A percentile compares a stretch with the other conserved stretches of the same genome.
Conservation (phyloP, 2,888 invertebrate species). For the Chrysolina oricalcia region DNA sequence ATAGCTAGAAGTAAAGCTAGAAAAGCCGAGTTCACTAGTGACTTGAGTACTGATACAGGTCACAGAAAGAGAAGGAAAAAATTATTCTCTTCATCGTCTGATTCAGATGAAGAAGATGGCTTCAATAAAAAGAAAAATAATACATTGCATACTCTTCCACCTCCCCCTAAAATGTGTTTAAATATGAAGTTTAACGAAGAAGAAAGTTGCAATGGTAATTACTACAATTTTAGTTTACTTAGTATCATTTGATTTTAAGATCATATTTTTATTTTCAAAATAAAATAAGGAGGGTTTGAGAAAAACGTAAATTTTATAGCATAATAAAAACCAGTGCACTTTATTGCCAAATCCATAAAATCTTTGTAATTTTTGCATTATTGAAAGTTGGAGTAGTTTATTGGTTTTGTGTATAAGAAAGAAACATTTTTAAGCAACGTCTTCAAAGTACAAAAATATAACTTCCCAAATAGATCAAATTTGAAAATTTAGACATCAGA, state of each 20-base stretch:
- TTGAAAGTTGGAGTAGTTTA: too few species aligned
- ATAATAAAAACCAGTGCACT: neutral
- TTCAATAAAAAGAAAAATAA: slow-evolving; percentile 21
- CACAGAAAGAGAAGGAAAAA: slow-evolving; percentile 26
- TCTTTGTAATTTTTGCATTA: neutral
- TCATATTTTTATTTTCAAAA: too few species aligned
- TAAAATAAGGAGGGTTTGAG: too few species aligned
- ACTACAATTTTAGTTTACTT: neutral
- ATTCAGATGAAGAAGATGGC: slow-evolving; percentile 27
- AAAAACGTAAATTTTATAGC: slow-evolving; percentile 1
- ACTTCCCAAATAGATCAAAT: too few species aligned
- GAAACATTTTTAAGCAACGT: too few species aligned
- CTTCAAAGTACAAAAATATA: too few species aligned
- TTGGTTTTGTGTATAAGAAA: too few species aligned
- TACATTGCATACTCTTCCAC: slow-evolving; percentile 22
- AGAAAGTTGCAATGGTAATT: neutral
- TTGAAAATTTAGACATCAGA: too few species aligned
- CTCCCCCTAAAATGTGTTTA: slow-evolving; percentile 22
- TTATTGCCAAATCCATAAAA: too few species aligned
- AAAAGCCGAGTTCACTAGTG: slow-evolving; percentile 28
- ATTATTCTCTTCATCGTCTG: slow-evolving; percentile 30
- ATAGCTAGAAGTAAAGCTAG: slow-evolving; percentile 34
- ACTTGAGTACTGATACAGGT: slow-evolving; percentile 20
- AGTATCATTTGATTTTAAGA: too few species aligned
- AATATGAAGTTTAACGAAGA: slow-evolving; percentile 5